Evolutionary conservation across 2,113 vertebrate species (phyloP).

Genomic region (Myotis davidii): DNA sequence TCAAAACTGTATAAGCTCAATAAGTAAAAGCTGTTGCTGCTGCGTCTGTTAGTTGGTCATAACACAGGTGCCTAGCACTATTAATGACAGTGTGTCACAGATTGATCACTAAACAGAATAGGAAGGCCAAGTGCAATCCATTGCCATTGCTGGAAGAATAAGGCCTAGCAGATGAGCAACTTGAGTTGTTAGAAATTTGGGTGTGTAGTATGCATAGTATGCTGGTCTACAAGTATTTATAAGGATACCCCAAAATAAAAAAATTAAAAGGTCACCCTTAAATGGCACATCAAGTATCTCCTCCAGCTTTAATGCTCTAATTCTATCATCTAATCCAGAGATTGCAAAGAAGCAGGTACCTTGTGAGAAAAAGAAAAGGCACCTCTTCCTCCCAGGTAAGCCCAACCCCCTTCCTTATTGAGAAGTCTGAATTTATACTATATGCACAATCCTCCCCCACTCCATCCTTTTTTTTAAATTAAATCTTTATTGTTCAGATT

Average conservation of each 20-base stretch:
- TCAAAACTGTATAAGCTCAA: neutral
- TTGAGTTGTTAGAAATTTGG: neutral
- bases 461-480: neutral
- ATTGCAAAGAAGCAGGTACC: neutral
- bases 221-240: neutral
- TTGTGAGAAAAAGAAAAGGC: slow-evolving; percentile 23
- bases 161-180: neutral
- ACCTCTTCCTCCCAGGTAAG: neutral
- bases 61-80: neutral
- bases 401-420: neutral
- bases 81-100: neutral
- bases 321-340: neutral
- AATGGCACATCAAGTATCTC: neutral
- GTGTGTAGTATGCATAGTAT: no score
- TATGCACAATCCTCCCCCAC: neutral
- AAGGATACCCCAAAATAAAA: neutral
- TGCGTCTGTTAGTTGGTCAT: neutral
- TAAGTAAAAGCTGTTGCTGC: neutral
- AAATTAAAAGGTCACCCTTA: neutral
- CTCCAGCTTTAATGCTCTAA: neutral
- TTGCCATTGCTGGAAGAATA: neutral
- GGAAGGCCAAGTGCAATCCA: neutral
- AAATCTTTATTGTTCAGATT: no score
- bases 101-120: neutral
- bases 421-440: neutral